phyloP scores from a whole-genome alignment of 2,797 vertebrate species.

The Adelosebastes latens region DNA sequence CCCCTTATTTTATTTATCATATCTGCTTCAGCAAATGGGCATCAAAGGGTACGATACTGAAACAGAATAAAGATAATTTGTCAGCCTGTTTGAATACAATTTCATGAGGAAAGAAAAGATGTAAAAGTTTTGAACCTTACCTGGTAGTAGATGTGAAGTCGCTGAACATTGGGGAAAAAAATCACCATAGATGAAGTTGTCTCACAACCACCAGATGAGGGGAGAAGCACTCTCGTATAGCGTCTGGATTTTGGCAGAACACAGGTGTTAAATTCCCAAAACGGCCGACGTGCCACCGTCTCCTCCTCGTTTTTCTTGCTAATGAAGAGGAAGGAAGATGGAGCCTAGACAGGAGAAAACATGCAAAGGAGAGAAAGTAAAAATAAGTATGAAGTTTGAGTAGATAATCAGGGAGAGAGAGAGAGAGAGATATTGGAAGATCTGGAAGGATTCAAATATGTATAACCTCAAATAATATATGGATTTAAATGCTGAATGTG shows the following conservation, averaged over 20 bases:
- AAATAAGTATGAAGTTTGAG: neutral
- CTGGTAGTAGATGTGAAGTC: neutral
- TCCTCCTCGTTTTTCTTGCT: neutral
- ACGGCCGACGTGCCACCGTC: neutral
- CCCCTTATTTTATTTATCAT: conserved; percentile 1
- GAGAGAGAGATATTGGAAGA: neutral
- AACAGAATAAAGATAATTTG: neutral
- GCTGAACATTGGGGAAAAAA: neutral
- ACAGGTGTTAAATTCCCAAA: conserved; percentile 15
- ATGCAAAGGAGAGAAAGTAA: neutral
- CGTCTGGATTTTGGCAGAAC: neutral
- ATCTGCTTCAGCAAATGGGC: neutral
- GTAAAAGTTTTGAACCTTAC: neutral
- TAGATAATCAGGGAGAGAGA: neutral
- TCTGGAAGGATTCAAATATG: neutral
- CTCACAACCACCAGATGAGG: neutral
- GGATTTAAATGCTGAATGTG: neutral
- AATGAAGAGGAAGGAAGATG: conserved; percentile 4
- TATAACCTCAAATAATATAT: neutral
- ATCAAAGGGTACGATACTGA: neutral
- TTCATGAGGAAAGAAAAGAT: neutral
- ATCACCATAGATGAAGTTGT: neutral
- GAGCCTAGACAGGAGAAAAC: neutral
- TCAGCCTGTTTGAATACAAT: neutral
- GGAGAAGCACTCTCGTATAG: neutral